Evolutionary conservation across 2,113 vertebrate species (phyloP).

Genomic region (Myotis lucifugus): DNA sequence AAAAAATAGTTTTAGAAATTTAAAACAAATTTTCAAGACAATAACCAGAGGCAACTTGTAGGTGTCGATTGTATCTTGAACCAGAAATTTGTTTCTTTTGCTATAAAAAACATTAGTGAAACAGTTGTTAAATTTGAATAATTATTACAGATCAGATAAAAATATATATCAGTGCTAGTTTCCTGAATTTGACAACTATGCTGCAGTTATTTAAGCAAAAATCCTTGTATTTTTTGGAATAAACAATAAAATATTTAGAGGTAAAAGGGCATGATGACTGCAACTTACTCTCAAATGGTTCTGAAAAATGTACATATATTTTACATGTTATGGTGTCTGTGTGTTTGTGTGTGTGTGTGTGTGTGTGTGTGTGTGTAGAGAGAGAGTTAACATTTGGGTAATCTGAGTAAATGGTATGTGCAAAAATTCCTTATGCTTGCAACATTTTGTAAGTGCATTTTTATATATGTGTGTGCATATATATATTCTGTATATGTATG

Average conservation of each 20-base stretch:
- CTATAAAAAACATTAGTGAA: neutral
- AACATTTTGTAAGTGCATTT: neutral
- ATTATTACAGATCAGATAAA: neutral
- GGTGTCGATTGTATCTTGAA: neutral
- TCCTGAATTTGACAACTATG: neutral
- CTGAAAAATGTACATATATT: neutral
- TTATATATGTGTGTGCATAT: neutral
- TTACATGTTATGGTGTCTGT: neutral
- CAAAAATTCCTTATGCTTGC: neutral
- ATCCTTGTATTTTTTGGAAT: neutral
- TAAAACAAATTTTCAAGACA: constrained; percentile 22
- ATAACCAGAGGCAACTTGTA: neutral
- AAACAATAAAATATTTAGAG: neutral
- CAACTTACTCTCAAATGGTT: neutral
- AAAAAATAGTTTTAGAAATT: constrained; percentile 1
- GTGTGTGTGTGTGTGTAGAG: neutral
- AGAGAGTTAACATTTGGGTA: neutral
- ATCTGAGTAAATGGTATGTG: neutral
- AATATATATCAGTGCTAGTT: neutral
- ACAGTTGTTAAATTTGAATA: neutral
- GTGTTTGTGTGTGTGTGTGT: neutral
- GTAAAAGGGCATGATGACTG: neutral
- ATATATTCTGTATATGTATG: neutral
- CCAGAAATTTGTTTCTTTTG: neutral
- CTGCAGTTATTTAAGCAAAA: neutral